A percentile compares a stretch with the other conserved stretches of the same genome.
These are phyloP conservation scores for Geotrypetes seraphini DNA, from an alignment of 2,797 vertebrate genomes.

Conservation along the genomic window DNA sequence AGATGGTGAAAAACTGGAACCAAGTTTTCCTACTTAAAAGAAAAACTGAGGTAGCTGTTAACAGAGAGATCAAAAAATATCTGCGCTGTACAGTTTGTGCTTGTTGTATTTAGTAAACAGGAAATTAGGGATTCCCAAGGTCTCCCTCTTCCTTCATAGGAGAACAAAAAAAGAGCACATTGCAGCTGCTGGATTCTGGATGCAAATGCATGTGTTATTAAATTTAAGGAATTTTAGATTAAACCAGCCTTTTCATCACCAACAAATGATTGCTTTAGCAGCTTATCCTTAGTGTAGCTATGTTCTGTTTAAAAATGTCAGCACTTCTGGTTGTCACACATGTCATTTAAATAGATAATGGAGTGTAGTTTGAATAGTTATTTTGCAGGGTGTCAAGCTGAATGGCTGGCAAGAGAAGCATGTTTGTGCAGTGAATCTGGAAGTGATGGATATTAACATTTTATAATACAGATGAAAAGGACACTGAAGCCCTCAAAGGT, in stretches of 20 bases:
- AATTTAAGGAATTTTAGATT: slow-evolving; percentile 44
- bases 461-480: slow-evolving; percentile 55
- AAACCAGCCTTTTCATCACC: slow-evolving; percentile 36
- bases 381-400: slow-evolving; percentile 16
- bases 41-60: slow-evolving; percentile 62
- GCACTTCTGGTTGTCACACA: slow-evolving; percentile 38
- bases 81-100: too few relatives aligned
- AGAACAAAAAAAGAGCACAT: too few relatives aligned
- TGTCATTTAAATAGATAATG: slow-evolving; percentile 37
- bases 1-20: slow-evolving; percentile 66
- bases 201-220: too few relatives aligned
- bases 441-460: slow-evolving; percentile 49
- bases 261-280: slow-evolving; percentile 42
- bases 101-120: slow-evolving; percentile 49
- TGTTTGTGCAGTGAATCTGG: slow-evolving; percentile 39
- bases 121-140: slow-evolving; percentile 41
- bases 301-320: slow-evolving; percentile 40
- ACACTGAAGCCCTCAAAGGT: slow-evolving; percentile 34
- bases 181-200: too few relatives aligned
- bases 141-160: slow-evolving; percentile 27
- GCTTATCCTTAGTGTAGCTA: slow-evolving; percentile 34
- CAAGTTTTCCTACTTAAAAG: slow-evolving; percentile 66
- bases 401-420: slow-evolving; percentile 29
- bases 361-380: slow-evolving; percentile 29
- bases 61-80: slow-evolving; percentile 66